Base-by-base conservation (phyloP, 2,888 invertebrate species). In the Aethes cnicana region DNA sequence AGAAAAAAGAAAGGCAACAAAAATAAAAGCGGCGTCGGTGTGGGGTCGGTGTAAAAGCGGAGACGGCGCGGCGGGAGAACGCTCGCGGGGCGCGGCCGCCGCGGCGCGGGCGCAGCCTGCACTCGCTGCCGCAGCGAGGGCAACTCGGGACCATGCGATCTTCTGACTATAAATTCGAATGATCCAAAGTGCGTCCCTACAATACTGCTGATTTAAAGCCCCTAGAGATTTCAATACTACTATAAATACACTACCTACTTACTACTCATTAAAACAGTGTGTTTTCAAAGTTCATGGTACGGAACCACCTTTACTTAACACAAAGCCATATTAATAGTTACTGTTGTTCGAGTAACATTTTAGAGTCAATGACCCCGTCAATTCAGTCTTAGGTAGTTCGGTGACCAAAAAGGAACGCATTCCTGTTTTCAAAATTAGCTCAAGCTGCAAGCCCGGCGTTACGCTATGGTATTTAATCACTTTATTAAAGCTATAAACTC, bases 1-100 rank as follows among this genome's bases (percentile, higher is more conserved):
- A 81, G 75, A 83, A 84, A 85, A 82, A 84, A 79, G 72, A 69
- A 73, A 79, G 68, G 72, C 69, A 80, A 81, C 76, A 76, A 78
- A 81, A 83, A 49, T 21, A 54, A 54, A 43, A 39, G 44, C 37
- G 39, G 37, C 39, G 25, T 44, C 26, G 36, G 39, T 32, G 44
- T 35, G 53, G 53, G 53, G 53, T 42, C 30, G 28, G 28, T 48
- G 48, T 36, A 42, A 42, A 48, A 37, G 53, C 17, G 32, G 43
- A 47, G 47, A 30, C 35, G 33, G 42, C 44, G 44, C 37, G 37
- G n/a, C n/a, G 20, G 53, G 33, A 46, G 32, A 26, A 33, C 47
- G 20, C 28, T 12, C 30, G 28, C 18, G n/a, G 7, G 17, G 30
- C 25, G 35, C 46, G 30, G 32, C 33, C 37, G 39, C 46, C 20